Evolutionary conservation across 1,140 invertebrate species (phyloP).

Genomic region (Stenopsyche tienmushanensis): DNA sequence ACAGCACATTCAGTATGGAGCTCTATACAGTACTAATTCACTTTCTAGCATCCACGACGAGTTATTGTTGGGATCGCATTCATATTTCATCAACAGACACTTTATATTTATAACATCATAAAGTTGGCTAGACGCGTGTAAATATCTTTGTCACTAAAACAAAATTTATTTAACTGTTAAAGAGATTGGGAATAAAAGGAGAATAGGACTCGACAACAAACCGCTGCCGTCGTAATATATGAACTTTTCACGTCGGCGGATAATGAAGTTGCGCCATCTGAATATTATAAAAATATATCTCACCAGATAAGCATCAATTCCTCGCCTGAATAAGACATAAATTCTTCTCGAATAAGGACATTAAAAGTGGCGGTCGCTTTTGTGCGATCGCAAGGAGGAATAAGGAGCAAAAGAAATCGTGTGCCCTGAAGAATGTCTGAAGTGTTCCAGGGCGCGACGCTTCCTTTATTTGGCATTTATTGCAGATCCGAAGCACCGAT

Average conservation of each 20-base stretch:
- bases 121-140: too few relatives aligned
- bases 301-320: slow-evolving; percentile 6
- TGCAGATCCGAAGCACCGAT: background rate
- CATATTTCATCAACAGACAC: background rate
- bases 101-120: background rate
- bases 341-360: background rate
- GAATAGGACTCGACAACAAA: background rate
- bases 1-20: too few relatives aligned
- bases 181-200: background rate
- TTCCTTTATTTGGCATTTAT: background rate
- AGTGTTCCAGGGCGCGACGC: background rate
- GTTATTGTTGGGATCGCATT: background rate
- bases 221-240: background rate
- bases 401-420: background rate
- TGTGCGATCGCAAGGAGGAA: too few relatives aligned
- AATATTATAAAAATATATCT: slow-evolving; percentile 9
- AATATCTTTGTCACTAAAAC: too few relatives aligned
- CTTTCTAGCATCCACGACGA: background rate
- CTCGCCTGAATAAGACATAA: background rate
- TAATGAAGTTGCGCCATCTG: slow-evolving; percentile 1
- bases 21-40: too few relatives aligned
- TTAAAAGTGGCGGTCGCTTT: background rate
- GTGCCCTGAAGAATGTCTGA: background rate
- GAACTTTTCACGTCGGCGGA: background rate
- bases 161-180: too few relatives aligned